Base-by-base conservation (phyloP, 2,797 vertebrate genomes). In the Chaetodon trifasciatus region DNA sequence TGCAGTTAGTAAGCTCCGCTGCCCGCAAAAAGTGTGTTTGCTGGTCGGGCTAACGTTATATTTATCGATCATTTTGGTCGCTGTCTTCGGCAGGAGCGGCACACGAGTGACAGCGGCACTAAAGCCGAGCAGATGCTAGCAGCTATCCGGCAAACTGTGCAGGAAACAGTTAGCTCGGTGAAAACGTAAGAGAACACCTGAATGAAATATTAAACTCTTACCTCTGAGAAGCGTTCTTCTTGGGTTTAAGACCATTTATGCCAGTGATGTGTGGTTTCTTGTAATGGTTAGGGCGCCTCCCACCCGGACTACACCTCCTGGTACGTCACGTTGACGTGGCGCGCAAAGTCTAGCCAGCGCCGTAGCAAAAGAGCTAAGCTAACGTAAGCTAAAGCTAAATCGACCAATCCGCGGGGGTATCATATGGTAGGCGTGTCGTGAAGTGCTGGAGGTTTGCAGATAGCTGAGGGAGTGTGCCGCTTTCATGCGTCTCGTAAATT, bases 291-390 rank as follows among this genome's bases (percentile, higher is more conserved):
- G 23, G 62, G 60, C 76, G 3, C 70, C 87, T 82, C 89, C 90
- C 84, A 74, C 55, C 60, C 77, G 68, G 84, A 71, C 84, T 4
- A 89, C 89, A 53, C 91, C 90, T 91, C 86, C 91, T 63, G 35
- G 4, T 69, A 85, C 92, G 92, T 93, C 93, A 93, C 81, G 21
- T 52, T 79, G 83, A 95, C 94, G 94, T 94, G 93, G 94, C 93
- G 90, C 5, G 8, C 42, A 9, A 13, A 4, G 42, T 44, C 11
- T 68, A n/a, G 19, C 50, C 70, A 10, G 28, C 40, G 42, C 4
- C 4, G 49, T 32, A 32, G 28, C 28, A 44, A 11, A 32, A 4
- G n/a, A 32, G 28, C 28, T 32, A 32, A 32, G 28, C 28, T 32
- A 32, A 32, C 28, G 28, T 32, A 32, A 32, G 28, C 28, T 32